Base-by-base conservation (phyloP, 2,888 invertebrate species). In the Glaucopsyche alexis region DNA sequence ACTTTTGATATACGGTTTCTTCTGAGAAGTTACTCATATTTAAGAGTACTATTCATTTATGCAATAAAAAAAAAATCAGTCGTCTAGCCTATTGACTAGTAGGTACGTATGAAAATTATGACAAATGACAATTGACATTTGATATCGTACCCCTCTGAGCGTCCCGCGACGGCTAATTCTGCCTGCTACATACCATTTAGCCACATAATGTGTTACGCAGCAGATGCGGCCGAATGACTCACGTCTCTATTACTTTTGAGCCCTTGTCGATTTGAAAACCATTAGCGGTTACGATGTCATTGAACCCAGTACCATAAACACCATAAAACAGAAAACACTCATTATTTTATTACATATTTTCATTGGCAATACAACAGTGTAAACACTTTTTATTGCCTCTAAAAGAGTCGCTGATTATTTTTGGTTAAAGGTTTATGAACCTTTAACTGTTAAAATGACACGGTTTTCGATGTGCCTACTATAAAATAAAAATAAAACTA, bases 231-330 rank as follows among this genome's bases (percentile, higher is more conserved):
- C 77, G 84, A 81, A 87, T 91, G 91, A 91, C 86, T 91, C 91
- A 91, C 88, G 89, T 88, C 91, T 92, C 91, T 90, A 92, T 91
- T 92, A 91, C 91, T 89, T 85, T 89, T 91, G 78, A 79, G 80
- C 81, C 81, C 79, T 80, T 79, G 81, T 81, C 83, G 84, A 88
- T 86, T 81, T 80, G 79, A 83, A 83, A 85, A 85, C 84, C 79
- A 83, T 83, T 81, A 80, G 73, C 73, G 74, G 77, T 83, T 80
- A 81, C 77, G 81, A 77, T 83, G 79, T 77, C 81, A 75, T 81
- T 80, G 84, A 82, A 82, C 82, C 74, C 72, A 67, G 72, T 72
- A 75, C 65, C 72, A 67, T 67, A 47, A 69, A 47, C 60, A 60
- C 60, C 29, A 38, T 16, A 69, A 69, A 49, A 69, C 69, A 69